Base-by-base conservation (phyloP, 2,888 invertebrate genomes). In the Zaprionus bogoriensis region DNA sequence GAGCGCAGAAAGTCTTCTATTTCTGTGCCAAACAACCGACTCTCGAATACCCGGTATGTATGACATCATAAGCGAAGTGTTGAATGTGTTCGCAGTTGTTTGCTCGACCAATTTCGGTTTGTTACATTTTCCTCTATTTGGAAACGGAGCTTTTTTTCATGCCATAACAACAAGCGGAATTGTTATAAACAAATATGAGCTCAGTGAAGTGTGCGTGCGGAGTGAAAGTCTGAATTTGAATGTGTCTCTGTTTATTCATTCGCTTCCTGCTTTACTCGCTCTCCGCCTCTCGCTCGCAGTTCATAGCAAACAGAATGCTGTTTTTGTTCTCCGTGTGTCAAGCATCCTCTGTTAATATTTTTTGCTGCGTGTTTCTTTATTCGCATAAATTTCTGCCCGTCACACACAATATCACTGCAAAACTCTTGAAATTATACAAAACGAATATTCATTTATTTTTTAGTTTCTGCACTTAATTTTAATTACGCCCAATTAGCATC, bases 241-340 rank as follows among this genome's bases (percentile, higher is more conserved):
- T 59, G n/a, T 46, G 45, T 9, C 46, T 54, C 46, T 54, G 59
- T 51, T 38, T 52, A 51, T 22, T 25, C 36, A 39, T 45, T 25
- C 14, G 7, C 9, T 32, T 57, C 19, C 36, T 28, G 17, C n/a
- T 55, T 39, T n/a, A 30, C 38, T 28, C 14, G n/a, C n/a, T n/a
- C 14, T 36, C 4, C 17, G 7, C 41, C 27, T 22, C 10, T 9
- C n/a, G 5, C 7, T n/a, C 9, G 7, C 32, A 17, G 28, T 39
- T n/a, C 19, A 28, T 19, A 20, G 9, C 23, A 48, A 30, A 48
- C 36, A 28, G 20, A 58, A 51, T 20, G 10, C 10, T 32, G 22
- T 22, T 46, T 39, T 17, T 52, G 14, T 36, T 23, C 10, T 10
- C 4, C 14, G n/a, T 27, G 10, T 39, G 45, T 22, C 38, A 17